Base-by-base conservation (phyloP, 2,888 invertebrate genomes). In the Thumatha senex region DNA sequence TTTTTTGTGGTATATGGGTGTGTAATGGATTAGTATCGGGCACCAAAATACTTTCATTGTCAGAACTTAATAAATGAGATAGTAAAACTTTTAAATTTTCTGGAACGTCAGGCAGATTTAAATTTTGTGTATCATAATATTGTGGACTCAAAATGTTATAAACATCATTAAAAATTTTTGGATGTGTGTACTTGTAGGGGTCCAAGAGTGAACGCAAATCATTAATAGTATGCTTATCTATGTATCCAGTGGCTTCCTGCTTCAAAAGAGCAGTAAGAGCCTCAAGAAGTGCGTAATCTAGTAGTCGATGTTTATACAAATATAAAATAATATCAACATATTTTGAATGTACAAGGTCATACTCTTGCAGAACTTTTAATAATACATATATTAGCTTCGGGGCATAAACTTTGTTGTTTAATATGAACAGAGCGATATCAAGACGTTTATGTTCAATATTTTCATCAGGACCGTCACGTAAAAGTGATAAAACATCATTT, bases 311-410 rank as follows among this genome's bases (percentile, higher is more conserved):
- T 15, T n/a, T 53, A 43, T 58, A 13, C 11, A 66, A 38, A n/a
- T 49, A 46, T 1, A 67, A 31, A 7, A 66, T 36, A 4, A 59
- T 53, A 4, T 67, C 53, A 2, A 61, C 13, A 49, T 58, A 61
- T 40, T 15, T 58, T 12, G 63, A 66, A 18, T 56, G 41, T 5
- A 51, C 11, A 8, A 56, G 46, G 15, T 15, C 33, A 11, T 24
- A 0, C 9, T 40, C 36, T 35, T 18, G 34, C 29, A 45, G 31
- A 18, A 38, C 24, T n/a, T 40, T 35, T 9, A 52, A 13, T 10
- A 52, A 33, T 9, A 8, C 34, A n/a, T 45, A 15, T 24, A 29
- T 33, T 9, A 40, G 29, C 18, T 40, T 34, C 10, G 65, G 63
- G 12, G 42, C 45, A 12, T 11, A 31, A 2, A 7, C 0, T 1